Evolutionary conservation across 2,888 invertebrate genomes (phyloP).

Genomic region (Metacarcinus magister): DNA sequence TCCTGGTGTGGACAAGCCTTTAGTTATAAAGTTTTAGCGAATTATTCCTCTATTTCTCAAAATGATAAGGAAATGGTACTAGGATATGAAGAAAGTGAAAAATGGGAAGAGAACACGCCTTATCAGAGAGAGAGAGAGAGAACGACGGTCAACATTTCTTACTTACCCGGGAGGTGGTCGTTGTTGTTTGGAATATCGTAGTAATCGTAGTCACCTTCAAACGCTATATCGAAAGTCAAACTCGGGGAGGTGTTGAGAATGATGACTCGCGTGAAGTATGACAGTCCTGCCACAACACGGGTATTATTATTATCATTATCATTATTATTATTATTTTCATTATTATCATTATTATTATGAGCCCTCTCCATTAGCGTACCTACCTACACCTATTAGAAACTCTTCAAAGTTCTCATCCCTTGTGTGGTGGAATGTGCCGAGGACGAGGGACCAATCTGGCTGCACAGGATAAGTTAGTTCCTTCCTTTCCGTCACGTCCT

Average conservation of each 20-base stretch:
- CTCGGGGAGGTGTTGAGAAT: constrained; percentile 31
- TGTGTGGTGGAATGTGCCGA: constrained; percentile 63
- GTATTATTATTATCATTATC: neutral
- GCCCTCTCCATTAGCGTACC: neutral
- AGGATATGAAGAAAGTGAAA: neutral
- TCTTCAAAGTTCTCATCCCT: constrained; percentile 74
- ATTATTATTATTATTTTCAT: neutral
- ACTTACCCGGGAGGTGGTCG: neutral
- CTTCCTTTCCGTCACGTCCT: constrained; percentile 59
- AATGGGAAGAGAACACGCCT: neutral
- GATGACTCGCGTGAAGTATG: constrained; percentile 41
- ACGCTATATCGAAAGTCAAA: neutral
- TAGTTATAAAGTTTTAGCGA: too few species aligned
- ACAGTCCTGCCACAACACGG: neutral
- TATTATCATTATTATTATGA: neutral
- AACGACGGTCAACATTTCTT: neutral
- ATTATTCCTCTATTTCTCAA: too few species aligned
- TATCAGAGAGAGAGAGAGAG: neutral
- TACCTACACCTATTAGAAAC: constrained; percentile 65
- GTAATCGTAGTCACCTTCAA: constrained; percentile 49
- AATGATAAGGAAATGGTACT: too few species aligned
- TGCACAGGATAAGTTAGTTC: constrained; percentile 9
- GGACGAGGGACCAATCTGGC: constrained; percentile 70
- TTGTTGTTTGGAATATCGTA: constrained; percentile 34
- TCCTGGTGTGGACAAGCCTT: too few species aligned